Evolutionary conservation across 2,113 vertebrate species (phyloP).

Genomic region (Psephotus haematonotus): DNA sequence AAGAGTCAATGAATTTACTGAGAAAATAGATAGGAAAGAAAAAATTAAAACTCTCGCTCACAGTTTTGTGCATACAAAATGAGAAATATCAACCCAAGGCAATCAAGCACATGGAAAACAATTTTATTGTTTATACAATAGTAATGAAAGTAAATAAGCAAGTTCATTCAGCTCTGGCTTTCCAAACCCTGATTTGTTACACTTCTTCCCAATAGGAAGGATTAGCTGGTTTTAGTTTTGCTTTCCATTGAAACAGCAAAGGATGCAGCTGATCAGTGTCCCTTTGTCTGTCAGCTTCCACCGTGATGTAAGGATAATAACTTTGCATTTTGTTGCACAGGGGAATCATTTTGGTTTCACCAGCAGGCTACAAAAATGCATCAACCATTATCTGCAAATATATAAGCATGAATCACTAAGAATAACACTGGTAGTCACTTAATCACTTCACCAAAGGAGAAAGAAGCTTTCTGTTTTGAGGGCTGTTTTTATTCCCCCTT

Average conservation of each 20-base stretch:
- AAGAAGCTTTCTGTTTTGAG: not conserved
- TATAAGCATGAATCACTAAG: not conserved
- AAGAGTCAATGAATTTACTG: not conserved
- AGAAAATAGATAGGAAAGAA: not conserved
- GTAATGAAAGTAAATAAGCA: not conserved
- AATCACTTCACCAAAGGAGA: not conserved
- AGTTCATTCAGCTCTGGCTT: not conserved
- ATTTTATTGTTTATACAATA: not conserved
- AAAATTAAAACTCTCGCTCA: not conserved
- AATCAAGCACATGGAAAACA: not conserved
- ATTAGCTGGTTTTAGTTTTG: not conserved
- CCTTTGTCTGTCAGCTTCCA: not conserved
- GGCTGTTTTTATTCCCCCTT: not conserved
- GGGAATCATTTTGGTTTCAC: not conserved
- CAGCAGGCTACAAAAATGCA: not conserved
- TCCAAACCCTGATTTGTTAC: not conserved
- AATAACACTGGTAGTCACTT: not conserved
- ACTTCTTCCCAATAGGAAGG: not conserved
- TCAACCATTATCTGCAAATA: not conserved
- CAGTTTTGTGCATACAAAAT: not conserved
- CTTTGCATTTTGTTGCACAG: not conserved
- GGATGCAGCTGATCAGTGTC: not conserved
- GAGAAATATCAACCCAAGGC: not conserved
- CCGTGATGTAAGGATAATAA: not conserved
- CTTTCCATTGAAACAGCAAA: not conserved